These are phyloP conservation scores for Xylota segnis DNA, from an alignment of 2,888 invertebrate genomes.

Conservation along the genomic window DNA sequence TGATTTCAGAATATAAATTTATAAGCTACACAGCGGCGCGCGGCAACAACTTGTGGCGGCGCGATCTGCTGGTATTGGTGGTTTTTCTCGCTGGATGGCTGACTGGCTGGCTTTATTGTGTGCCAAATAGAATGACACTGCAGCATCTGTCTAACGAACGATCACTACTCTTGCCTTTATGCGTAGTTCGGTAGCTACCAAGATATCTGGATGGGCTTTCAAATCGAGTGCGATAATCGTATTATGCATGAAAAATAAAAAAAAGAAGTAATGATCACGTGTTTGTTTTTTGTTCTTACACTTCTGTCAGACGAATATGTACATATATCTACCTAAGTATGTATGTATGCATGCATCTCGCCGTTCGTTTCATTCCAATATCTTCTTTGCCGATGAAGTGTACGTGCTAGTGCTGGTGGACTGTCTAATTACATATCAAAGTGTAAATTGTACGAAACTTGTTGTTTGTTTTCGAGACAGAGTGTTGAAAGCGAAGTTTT, in stretches of 20 bases:
- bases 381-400: slow-evolving; percentile 8
- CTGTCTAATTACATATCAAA: slow-evolving; percentile 46
- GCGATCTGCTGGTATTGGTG: slow-evolving; percentile 8
- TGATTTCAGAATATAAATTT: slow-evolving; percentile 75
- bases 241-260: slow-evolving; percentile 24
- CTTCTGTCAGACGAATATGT: slow-evolving; percentile 15
- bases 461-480: slow-evolving; percentile 36
- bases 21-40: slow-evolving; percentile 58
- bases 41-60: slow-evolving; percentile 48
- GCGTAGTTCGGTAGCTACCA: slow-evolving; percentile 8
- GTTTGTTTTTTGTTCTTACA: slow-evolving; percentile 11
- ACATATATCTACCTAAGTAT: no score
- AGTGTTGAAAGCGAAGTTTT: slow-evolving; percentile 17
- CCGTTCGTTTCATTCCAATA: neutral
- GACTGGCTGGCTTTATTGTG: slow-evolving; percentile 41
- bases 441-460: slow-evolving; percentile 14
- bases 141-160: slow-evolving; percentile 58
- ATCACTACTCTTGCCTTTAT: slow-evolving; percentile 4
- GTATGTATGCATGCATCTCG: no score
- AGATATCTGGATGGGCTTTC: slow-evolving; percentile 16
- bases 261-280: slow-evolving; percentile 11
- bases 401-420: slow-evolving; percentile 13
- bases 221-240: slow-evolving; percentile 40
- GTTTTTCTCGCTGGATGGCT: slow-evolving; percentile 15
- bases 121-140: slow-evolving; percentile 62